Evolutionary conservation across 2,113 vertebrate species (phyloP).

Genomic region (Donacobius atricapilla): DNA sequence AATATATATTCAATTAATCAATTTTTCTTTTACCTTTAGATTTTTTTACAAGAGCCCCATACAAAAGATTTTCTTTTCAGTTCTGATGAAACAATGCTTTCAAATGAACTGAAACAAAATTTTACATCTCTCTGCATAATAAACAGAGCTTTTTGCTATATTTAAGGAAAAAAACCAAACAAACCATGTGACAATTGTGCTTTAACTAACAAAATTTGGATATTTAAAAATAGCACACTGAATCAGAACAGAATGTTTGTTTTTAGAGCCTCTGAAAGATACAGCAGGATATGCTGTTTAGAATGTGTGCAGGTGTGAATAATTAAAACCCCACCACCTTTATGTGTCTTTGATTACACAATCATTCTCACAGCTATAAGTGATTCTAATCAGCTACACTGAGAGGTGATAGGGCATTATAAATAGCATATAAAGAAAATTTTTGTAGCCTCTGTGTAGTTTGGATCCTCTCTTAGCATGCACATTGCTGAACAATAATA

Average conservation of each 20-base stretch:
- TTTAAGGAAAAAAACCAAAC: not conserved
- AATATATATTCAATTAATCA: not conserved
- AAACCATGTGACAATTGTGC: not conserved
- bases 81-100: not conserved
- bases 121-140: not conserved
- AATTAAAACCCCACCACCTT: slow-evolving; percentile 62
- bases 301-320: slow-evolving; percentile 69
- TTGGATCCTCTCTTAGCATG: not conserved
- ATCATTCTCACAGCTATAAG: slow-evolving; percentile 46
- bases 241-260: slow-evolving; percentile 41
- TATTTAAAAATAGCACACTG: slow-evolving; percentile 49
- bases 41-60: not conserved
- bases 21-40: not conserved
- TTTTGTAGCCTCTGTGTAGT: slow-evolving; percentile 13
- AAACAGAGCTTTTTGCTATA: not conserved
- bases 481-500: not conserved
- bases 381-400: slow-evolving; percentile 63
- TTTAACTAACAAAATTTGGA: slow-evolving; percentile 24
- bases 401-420: slow-evolving; percentile 6
- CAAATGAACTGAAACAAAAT: not conserved
- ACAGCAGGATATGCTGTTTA: slow-evolving; percentile 25
- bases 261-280: slow-evolving; percentile 40
- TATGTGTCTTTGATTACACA: slow-evolving; percentile 65
- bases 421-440: slow-evolving; percentile 45
- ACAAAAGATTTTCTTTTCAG: not conserved